Evolutionary conservation across 2,113 vertebrate species (phyloP).

Genomic region (Myrmecophaga tridactyla): DNA sequence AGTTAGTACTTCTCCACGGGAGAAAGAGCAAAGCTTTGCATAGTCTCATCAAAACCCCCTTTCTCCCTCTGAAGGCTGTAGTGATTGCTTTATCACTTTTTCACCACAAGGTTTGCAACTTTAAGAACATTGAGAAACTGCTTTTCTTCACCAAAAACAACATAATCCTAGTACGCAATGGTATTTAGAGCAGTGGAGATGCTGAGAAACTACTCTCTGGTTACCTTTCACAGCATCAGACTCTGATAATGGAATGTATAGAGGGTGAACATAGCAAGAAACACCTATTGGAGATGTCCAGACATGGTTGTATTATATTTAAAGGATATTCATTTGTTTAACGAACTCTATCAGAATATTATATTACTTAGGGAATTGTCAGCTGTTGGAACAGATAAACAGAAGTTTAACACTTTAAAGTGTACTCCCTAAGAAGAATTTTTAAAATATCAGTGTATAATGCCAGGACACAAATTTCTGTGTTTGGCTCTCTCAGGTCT

Average conservation of each 20-base stretch:
- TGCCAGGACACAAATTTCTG: no score
- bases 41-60: background rate
- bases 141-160: background rate
- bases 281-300: background rate
- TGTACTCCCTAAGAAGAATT: no score
- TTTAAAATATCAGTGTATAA: no score
- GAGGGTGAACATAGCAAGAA: background rate
- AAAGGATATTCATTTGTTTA: background rate
- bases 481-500: no score
- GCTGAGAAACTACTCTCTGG: background rate
- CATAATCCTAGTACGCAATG: background rate
- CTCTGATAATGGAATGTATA: background rate
- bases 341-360: background rate
- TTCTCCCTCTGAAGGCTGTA: background rate
- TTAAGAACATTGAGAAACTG: background rate
- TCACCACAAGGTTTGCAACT: background rate
- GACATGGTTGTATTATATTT: background rate
- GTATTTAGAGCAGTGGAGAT: background rate
- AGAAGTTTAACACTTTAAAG: no score
- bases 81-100: background rate
- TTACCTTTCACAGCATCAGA: background rate
- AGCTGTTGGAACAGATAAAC: background rate
- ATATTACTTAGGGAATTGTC: background rate
- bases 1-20: background rate
- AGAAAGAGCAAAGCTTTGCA: background rate